Evolutionary conservation across 1,140 invertebrate species (phyloP), one percentile per base, ranked within the genome.

Genomic region (Drosophila ohnishii): DNA sequence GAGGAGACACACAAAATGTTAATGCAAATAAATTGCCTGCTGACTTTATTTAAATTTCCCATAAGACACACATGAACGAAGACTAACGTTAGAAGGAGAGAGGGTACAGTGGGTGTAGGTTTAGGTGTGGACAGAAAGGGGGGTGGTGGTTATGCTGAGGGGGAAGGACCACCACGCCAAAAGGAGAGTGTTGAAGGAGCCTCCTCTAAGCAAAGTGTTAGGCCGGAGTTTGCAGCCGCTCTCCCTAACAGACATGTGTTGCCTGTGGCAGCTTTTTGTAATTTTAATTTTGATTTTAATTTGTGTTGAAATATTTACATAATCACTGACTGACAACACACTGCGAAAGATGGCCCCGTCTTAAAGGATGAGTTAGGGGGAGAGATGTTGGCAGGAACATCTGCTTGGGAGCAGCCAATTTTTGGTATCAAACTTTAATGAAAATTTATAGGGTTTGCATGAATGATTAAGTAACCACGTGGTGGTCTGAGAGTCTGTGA

Each of bases 211-310:
- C 82, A 81, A 82, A 86, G 82, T 82, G 82, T 81, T 75, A 59
- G 78, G 57, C 60, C 53, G 22, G 58, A 58, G 58, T 53, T 76
- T 35, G 28, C 35, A 69, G 19, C 42, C 63, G 48, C 35, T 37
- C 35, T 37, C 42, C 44, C 71, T 39, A 64, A 42, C 66, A 59
- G 87, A 80, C 85, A 88, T 88, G 84, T 88, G 84, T 80, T 88
- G 84, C 84, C 84, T 81, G 83, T 67, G 75, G 79, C 75, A 77
- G 84, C 86, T 89, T 88, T 85, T 88, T 88, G 85, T 88, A 89
- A 89, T 89, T 88, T 88, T 88, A 88, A 88, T 88, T 88, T 89
- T 89, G 80, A 88, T 88, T 88, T 88, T 88, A 88, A 88, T 88
- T 88, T 88, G 80, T 90, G 85, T 81, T 88, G 85, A 88, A 88